phyloP scores from a whole-genome alignment of 1,140 invertebrate species.

The Microplitis mediator region DNA sequence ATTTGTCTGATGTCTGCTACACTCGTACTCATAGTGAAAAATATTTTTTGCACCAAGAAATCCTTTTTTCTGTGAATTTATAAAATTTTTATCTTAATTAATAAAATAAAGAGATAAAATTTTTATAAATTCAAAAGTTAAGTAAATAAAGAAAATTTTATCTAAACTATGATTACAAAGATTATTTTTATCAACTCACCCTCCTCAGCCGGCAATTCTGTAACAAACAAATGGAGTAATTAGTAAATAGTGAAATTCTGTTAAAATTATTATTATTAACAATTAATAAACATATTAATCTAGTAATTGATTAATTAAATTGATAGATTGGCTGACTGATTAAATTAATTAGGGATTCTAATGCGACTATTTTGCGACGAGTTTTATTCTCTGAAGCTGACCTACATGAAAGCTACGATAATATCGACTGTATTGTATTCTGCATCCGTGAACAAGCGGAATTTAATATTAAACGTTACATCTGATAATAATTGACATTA shows the following conservation, averaged over 20 bases:
- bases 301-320: neutral
- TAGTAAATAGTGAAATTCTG: neutral
- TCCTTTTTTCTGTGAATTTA: too few relatives aligned
- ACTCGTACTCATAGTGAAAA: too few relatives aligned
- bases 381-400: constrained; percentile 41
- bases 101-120: too few relatives aligned
- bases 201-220: constrained; percentile 79
- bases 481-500: neutral
- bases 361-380: too few relatives aligned
- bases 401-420: constrained; percentile 38
- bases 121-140: too few relatives aligned
- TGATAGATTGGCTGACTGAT: too few relatives aligned
- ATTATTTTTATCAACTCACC: constrained; percentile 62
- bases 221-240: constrained; percentile 55
- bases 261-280: neutral
- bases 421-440: constrained; percentile 14
- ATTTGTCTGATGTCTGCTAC: too few relatives aligned
- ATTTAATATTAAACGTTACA: neutral
- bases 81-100: too few relatives aligned
- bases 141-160: neutral
- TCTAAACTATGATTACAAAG: neutral
- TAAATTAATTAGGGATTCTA: too few relatives aligned
- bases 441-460: neutral
- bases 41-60: too few relatives aligned
- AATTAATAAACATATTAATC: constrained; percentile 31